A percentile compares a stretch with the other conserved stretches of the same genome.
phyloP scores from a whole-genome alignment of 1,140 invertebrate genomes.

The Scaptomyza hsui region DNA sequence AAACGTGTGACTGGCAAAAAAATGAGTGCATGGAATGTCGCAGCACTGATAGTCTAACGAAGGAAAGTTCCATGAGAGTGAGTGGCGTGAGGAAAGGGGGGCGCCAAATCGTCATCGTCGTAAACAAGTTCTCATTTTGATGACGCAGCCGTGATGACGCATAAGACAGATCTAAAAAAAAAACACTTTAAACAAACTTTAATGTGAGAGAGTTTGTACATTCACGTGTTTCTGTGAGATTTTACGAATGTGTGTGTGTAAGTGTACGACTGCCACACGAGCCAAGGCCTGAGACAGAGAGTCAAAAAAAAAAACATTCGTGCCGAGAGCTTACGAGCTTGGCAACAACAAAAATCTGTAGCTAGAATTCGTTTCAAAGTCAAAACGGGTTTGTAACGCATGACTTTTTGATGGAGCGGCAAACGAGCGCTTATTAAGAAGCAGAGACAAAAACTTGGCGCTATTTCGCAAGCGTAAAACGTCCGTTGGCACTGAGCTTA shows the following conservation, averaged over 20 bases:
- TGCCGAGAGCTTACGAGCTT: conserved; percentile 53
- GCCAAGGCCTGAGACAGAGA: conserved; percentile 30
- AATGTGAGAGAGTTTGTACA: not conserved
- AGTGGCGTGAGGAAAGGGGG: not conserved
- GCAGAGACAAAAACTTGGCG: conserved; percentile 33
- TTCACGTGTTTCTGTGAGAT: not conserved
- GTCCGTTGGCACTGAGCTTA: conserved; percentile 46
- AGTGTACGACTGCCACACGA: conserved; percentile 15
- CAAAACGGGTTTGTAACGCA: conserved; percentile 41
- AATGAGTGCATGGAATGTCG: conserved; percentile 33
- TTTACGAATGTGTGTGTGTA: not conserved
- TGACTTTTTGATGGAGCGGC: conserved; percentile 24
- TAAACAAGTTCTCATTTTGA: conserved; percentile 32
- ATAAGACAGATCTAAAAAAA: conserved; percentile 14
- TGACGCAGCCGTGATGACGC: conserved; percentile 54
- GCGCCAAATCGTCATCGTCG: conserved; percentile 27
- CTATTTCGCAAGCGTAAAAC: conserved; percentile 42
- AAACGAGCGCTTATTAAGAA: conserved; percentile 22
- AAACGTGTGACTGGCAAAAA: conserved; percentile 33
- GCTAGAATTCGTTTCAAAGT: conserved; percentile 40
- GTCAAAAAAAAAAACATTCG: conserved; percentile 7
- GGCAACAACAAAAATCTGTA: conserved; percentile 54
- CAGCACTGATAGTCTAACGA: conserved; percentile 18
- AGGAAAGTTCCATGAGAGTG: conserved; percentile 3
- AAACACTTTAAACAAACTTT: conserved; percentile 1